Evolutionary conservation across 2,888 invertebrate genomes (phyloP), one percentile per base, ranked within the genome.

Genomic region (Ophion ellenae): DNA sequence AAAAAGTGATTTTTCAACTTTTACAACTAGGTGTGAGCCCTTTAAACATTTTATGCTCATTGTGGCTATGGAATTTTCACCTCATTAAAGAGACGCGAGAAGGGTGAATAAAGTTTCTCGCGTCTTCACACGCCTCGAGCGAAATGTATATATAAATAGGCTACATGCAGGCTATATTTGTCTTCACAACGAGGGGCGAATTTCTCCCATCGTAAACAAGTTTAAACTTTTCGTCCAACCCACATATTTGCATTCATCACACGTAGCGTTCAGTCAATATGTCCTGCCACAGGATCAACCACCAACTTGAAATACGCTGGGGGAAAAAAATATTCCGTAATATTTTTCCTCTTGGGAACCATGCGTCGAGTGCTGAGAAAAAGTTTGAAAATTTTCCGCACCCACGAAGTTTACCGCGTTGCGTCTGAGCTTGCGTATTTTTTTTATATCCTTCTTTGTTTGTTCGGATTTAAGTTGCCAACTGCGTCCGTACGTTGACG

Each of bases 181-280:
- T 78, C 64, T 69, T 70, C 67, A 47, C 59, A 64, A 66, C 70
- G 77, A 36, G 69, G 77, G 24, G 67, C 63, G 63, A 47, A 63
- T 69, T 61, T n/a, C 53, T 32, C 11, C 32, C 11, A 57, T 36
- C 32, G 63, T 45, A 61, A 74, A 63, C 28, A 63, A 57, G 53
- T 77, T 71, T 79, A 28, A 53, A 69, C 28, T 79, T 83, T 74
- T 57, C 45, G 69, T 81, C 57, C 70, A 69, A 78, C 78, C 57
- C 64, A 70, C 77, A 85, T 78, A 85, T 85, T 85, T 85, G 59
- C 82, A 66, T 85, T 75, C 45, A 36, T 70, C 75, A 63, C 57
- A 70, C 78, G 81, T 59, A 81, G n/a, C 71, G 53, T 28, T 59
- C 66, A 67, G 77, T 78, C 81, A 78, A 81, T 81, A 78, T 70